Evolutionary conservation across 2,113 vertebrate genomes (phyloP).

Genomic region (Pseudorhombus dupliciocellatus): DNA sequence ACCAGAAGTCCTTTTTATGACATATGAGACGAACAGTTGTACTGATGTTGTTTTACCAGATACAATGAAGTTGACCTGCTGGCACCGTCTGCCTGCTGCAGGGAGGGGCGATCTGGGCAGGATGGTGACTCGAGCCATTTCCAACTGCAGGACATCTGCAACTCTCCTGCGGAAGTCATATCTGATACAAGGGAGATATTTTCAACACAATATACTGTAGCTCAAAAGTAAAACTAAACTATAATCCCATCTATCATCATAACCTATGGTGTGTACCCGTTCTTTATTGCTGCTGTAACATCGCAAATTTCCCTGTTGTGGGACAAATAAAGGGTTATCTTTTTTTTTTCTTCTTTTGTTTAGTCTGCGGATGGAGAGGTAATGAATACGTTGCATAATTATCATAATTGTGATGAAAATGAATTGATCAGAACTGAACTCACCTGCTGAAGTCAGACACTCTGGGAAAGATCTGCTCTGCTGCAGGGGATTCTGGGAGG

Average conservation of each 20-base stretch:
- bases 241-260: no score
- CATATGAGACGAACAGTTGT: not conserved
- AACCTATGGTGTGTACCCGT: no score
- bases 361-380: no score
- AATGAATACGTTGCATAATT: no score
- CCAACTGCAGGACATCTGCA: conserved; percentile 59
- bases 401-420: no score
- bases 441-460: conserved; percentile 75
- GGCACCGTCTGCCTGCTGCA: conserved; percentile 51
- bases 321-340: no score
- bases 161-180: conserved; percentile 79
- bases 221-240: no score
- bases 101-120: conserved; percentile 58
- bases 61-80: conserved; percentile 72
- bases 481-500: conserved; percentile 70
- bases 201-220: not conserved
- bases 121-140: conserved; percentile 71
- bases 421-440: conserved; percentile 6
- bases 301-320: no score
- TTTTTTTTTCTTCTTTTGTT: no score
- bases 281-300: no score
- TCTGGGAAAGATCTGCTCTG: conserved; percentile 70
- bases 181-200: conserved; percentile 52
- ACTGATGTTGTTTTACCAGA: conserved; percentile 66
- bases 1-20: not conserved